phyloP scores from a whole-genome alignment of 30 jellyfish, hydroid and myxozoan genomes.

The Phacellophora camtschatica region DNA sequence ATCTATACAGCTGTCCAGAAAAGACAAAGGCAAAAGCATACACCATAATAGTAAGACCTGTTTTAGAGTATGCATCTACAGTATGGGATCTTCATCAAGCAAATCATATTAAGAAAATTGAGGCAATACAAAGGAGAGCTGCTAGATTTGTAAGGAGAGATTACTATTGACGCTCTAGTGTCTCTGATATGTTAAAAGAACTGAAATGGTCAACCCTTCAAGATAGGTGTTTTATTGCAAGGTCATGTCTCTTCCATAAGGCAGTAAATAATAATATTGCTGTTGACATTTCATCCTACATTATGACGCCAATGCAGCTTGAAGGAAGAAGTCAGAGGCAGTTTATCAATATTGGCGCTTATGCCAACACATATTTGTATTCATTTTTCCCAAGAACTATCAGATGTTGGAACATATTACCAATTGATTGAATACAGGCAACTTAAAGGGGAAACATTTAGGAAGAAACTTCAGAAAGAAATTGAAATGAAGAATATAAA shows the following conservation, averaged over 20 bases:
- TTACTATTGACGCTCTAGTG: constrained; percentile 12
- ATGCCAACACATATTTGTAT: no score
- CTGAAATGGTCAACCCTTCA: constrained; percentile 48
- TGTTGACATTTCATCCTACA: constrained; percentile 16
- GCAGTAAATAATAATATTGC: constrained; percentile 24
- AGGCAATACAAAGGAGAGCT: constrained; percentile 32
- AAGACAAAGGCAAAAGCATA: constrained; percentile 6
- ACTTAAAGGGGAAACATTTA: no score
- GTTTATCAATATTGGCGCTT: background rate
- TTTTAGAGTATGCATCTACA: constrained; percentile 21
- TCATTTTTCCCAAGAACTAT: no score
- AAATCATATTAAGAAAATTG: constrained; percentile 1
- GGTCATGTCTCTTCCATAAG: constrained; percentile 22
- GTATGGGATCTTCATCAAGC: constrained; percentile 12
- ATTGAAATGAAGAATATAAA: no score
- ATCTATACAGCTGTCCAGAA: constrained; percentile 31
- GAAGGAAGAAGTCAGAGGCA: constrained; percentile 30
- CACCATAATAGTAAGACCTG: constrained; percentile 8
- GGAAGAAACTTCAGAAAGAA: no score
- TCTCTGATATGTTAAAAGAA: constrained; percentile 21
- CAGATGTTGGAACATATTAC: no score
- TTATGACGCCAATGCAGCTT: constrained; percentile 19
- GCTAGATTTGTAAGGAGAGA: constrained; percentile 1
- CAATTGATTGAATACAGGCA: no score
- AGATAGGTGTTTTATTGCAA: constrained; percentile 24